Evolutionary conservation across 2,888 invertebrate species (phyloP).

Genomic region (Zhengitettix transpicula): DNA sequence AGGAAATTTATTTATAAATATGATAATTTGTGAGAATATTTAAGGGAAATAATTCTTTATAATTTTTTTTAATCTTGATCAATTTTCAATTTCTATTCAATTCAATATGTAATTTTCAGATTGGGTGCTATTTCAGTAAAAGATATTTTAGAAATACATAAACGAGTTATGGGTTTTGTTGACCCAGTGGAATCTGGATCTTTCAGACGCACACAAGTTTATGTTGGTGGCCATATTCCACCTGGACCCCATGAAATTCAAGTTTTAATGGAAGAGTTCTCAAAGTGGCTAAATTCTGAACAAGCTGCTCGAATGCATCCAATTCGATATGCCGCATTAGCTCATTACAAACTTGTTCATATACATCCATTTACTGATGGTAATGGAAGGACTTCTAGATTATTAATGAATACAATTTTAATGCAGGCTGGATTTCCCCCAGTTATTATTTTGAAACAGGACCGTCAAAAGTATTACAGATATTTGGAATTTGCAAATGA

Average conservation of each 20-base stretch:
- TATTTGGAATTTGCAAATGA: slow-evolving; percentile 79
- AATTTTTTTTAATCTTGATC: no score
- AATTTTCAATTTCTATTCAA: neutral
- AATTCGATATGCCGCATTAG: slow-evolving; percentile 82
- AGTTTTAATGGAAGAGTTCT: slow-evolving; percentile 68
- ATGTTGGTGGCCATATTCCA: slow-evolving; percentile 88
- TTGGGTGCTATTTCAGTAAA: slow-evolving; percentile 61
- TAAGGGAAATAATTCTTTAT: no score
- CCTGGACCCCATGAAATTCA: slow-evolving; percentile 72
- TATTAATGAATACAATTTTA: slow-evolving; percentile 89
- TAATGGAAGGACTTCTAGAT: slow-evolving; percentile 85
- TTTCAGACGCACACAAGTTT: slow-evolving; percentile 79
- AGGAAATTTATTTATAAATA: no score
- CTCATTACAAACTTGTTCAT: slow-evolving; percentile 91
- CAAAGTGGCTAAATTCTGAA: slow-evolving; percentile 86
- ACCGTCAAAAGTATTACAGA: slow-evolving; percentile 66
- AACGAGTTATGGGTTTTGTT: slow-evolving; percentile 82
- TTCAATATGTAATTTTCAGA: slow-evolving; percentile 24
- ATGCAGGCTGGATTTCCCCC: slow-evolving; percentile 95
- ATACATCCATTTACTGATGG: slow-evolving; percentile 97
- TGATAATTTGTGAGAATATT: no score
- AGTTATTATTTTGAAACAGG: slow-evolving; percentile 79
- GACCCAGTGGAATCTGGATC: slow-evolving; percentile 85
- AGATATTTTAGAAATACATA: slow-evolving; percentile 85
- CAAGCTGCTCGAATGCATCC: slow-evolving; percentile 75